Percentiles rank a stretch among this genome's conserved stretches.
phyloP scores from a whole-genome alignment of 2,888 invertebrate species.

The Drosophila austrosaltans region DNA sequence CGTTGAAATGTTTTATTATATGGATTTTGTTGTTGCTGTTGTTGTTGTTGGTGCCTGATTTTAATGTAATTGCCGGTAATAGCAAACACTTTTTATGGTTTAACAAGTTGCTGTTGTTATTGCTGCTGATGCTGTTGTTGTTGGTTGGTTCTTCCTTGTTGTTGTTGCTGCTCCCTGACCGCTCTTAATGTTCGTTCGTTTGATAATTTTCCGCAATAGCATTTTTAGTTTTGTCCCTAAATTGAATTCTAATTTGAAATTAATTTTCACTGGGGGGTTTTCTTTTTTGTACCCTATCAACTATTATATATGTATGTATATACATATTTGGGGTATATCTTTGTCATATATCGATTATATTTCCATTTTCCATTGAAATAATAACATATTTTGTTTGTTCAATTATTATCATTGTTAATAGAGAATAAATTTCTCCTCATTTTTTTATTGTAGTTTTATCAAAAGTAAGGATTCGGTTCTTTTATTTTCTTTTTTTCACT shows the following conservation, averaged over 20 bases:
- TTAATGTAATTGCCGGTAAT: slow-evolving; percentile 70
- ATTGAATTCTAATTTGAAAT: slow-evolving; percentile 59
- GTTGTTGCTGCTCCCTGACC: slow-evolving; percentile 29
- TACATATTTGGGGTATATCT: not conserved
- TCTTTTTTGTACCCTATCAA: not conserved
- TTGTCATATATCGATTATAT: too few species aligned
- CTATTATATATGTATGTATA: not conserved
- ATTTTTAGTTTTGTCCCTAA: slow-evolving; percentile 37
- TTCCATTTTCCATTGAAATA: too few species aligned
- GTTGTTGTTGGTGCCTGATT: slow-evolving; percentile 53
- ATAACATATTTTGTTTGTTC: too few species aligned
- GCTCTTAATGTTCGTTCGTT: slow-evolving; percentile 49
- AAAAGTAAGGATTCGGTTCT: too few species aligned
- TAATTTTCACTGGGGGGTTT: slow-evolving; percentile 36
- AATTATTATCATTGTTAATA: too few species aligned
- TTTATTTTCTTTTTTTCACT: too few species aligned
- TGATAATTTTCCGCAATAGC: slow-evolving; percentile 40
- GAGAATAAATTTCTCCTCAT: too few species aligned
- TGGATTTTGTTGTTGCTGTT: slow-evolving; percentile 50
- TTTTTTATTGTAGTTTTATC: too few species aligned
- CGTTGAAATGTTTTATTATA: slow-evolving; percentile 67
- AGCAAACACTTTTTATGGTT: slow-evolving; percentile 58
- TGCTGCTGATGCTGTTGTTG: slow-evolving; percentile 10
- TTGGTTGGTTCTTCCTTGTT: slow-evolving; percentile 9
- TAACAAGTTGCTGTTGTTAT: slow-evolving; percentile 53